Conservation (phyloP, 2,113 vertebrate species). For the Emydocephalus ijimae region DNA sequence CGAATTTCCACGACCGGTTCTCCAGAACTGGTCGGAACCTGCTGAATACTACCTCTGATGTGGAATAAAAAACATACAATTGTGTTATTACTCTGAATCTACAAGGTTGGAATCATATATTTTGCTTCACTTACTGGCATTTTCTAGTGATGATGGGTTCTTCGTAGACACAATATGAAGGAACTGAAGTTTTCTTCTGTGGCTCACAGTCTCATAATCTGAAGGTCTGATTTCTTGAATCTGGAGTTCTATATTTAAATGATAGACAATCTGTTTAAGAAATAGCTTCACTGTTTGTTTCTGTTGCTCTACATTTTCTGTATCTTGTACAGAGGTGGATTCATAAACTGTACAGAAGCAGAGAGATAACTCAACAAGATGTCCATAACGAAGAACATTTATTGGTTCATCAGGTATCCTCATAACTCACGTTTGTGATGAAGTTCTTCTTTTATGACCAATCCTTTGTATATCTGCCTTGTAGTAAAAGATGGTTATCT, state of each 20-base stretch:
- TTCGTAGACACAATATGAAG: neutral
- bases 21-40: no score
- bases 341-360: no score
- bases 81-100: neutral
- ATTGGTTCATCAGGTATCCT: no score
- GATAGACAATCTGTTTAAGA: constrained; percentile 42
- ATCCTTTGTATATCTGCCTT: no score
- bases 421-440: no score
- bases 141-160: neutral
- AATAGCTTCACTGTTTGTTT: neutral
- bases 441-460: no score
- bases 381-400: no score
- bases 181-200: constrained; percentile 36
- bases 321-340: no score
- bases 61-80: accelerated
- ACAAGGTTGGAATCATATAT: accelerated
- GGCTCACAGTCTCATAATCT: constrained; percentile 42
- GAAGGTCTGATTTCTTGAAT: neutral
- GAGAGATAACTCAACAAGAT: no score
- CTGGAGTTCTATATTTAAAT: neutral
- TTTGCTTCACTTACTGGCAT: constrained; percentile 53
- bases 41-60: no score
- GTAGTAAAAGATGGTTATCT: no score
- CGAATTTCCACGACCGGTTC: no score
- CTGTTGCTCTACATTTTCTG: neutral